Evolutionary conservation across 2,888 invertebrate species (phyloP), one percentile per base, ranked within the genome.

Genomic region (Agriopis leucophaearia): DNA sequence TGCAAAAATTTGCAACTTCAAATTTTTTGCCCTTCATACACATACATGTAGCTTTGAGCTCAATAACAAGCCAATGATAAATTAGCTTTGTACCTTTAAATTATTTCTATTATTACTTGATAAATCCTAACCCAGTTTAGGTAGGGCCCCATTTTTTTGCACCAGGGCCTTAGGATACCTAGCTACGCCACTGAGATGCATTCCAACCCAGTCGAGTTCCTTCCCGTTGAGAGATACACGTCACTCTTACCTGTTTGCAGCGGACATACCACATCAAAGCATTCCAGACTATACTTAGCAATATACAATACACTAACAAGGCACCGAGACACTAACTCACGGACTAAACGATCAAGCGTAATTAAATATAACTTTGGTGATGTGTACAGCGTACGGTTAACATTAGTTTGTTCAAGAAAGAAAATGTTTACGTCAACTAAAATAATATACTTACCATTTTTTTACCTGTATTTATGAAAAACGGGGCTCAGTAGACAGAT

Each of bases 321-420:
- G 87, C 88, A 88, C 87, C 81, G 76, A 83, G 78, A 83, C 27
- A 27, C 80, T 83, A 82, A 84, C 81, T 86, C 84, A 80, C 81
- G 78, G 84, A 86, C 85, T 88, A 88, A 78, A 82, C 81, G 83
- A 83, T 83, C 84, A 92, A 92, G 91, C 90, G 89, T 91, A 88
- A 81, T 86, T 79, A 77, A 83, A 75, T 78, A 79, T 79, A 66
- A 62, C 62, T 66, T 66, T 62, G 83, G 74, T 82, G 70, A 76
- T 72, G 72, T 77, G 50, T 50, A n/a, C 13, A 40, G 55, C 42
- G 27, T 42, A 55, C 42, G 42, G 55, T 42, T 55, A 18, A 44
- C 55, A n/a, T 42, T 42, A 8, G 36, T 16, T 5, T 10, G 1
- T 16, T 27, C 8, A 6, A 27, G 3, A 55, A 42, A 8, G 8